These are phyloP conservation scores for Lapara coniferarum DNA, from an alignment of 2,888 invertebrate species.

Conservation along the genomic window DNA sequence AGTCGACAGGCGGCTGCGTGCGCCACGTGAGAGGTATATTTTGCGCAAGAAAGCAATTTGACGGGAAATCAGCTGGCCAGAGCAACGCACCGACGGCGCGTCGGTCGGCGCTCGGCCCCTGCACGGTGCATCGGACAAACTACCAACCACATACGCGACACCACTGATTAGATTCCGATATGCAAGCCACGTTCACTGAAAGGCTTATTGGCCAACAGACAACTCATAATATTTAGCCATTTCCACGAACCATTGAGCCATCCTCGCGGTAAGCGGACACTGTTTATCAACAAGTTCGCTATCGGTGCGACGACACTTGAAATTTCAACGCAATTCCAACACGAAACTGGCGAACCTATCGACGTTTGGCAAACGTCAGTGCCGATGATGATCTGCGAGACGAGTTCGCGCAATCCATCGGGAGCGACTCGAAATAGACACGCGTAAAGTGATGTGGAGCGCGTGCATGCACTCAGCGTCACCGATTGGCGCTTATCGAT, in stretches of 20 bases:
- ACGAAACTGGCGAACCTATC: constrained; percentile 53
- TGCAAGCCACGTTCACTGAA: constrained; percentile 47
- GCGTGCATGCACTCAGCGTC: constrained; percentile 63
- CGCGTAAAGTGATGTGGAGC: constrained; percentile 61
- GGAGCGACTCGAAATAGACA: constrained; percentile 79
- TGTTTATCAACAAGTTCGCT: constrained; percentile 73
- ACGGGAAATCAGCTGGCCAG: constrained; percentile 68
- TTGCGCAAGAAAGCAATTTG: constrained; percentile 60
- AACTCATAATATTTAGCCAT: constrained; percentile 44
- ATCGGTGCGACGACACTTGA: constrained; percentile 56
- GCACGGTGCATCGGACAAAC: no score
- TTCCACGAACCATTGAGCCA: constrained; percentile 53
- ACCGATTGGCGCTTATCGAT: constrained; percentile 53
- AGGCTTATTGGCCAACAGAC: constrained; percentile 6
- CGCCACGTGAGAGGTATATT: constrained; percentile 48
- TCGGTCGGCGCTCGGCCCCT: not conserved
- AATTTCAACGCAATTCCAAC: constrained; percentile 56
- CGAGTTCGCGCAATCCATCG: constrained; percentile 50
- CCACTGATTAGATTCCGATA: constrained; percentile 51
- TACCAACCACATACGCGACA: constrained; percentile 39
- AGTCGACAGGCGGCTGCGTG: constrained; percentile 23
- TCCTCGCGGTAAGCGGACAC: constrained; percentile 70
- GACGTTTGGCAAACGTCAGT: constrained; percentile 57
- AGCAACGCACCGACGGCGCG: constrained; percentile 25
- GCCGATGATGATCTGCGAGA: constrained; percentile 55